A percentile compares a stretch with the other conserved stretches of the same genome.
Evolutionary conservation across 1,140 invertebrate species (phyloP).

Genomic region (Parasteatoda tepidariorum): DNA sequence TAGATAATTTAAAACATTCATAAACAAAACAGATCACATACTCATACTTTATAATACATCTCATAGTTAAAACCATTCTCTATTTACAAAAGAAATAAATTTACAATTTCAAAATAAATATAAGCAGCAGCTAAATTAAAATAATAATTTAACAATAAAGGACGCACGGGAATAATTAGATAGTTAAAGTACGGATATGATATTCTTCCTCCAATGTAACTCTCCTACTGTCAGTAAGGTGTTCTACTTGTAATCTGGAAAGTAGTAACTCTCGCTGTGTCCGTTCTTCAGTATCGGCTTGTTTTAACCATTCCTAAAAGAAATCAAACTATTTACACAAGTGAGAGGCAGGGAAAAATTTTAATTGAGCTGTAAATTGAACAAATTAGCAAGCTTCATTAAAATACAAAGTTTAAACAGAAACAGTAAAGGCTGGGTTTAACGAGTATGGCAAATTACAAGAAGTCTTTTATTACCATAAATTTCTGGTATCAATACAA

Average conservation of each 20-base stretch:
- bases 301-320: constrained; percentile 75
- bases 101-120: no score
- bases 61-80: no score
- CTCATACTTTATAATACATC: no score
- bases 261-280: constrained; percentile 43
- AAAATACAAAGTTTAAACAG: background rate
- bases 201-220: background rate
- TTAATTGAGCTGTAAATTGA: background rate
- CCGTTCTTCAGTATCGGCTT: constrained; percentile 70
- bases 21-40: no score
- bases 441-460: background rate
- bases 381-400: background rate
- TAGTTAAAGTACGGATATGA: background rate
- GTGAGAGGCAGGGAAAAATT: no score
- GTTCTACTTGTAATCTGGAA: constrained; percentile 32
- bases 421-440: background rate
- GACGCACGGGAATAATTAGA: no score
- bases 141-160: no score
- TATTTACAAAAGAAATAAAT: no score
- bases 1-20: no score
- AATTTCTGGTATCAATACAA: no score
- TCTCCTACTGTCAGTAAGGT: background rate
- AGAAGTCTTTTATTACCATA: no score
- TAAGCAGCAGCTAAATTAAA: no score
- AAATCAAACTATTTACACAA: constrained; percentile 69